Conservation (phyloP, 2,888 invertebrate species). For the Erynnis tages region DNA sequence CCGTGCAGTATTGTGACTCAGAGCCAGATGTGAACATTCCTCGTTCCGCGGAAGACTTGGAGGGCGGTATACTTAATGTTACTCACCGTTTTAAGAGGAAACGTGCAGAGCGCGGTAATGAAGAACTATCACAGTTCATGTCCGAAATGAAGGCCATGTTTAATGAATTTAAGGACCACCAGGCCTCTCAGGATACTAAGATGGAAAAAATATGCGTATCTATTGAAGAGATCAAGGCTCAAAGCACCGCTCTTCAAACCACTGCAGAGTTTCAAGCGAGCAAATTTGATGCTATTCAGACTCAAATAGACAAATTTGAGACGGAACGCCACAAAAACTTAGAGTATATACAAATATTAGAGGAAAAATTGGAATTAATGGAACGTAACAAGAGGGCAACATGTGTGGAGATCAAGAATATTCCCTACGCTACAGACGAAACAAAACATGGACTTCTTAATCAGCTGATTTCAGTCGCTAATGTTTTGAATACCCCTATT, state of each 20-base stretch:
- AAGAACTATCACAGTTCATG: conserved; percentile 13
- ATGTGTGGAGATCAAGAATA: conserved; percentile 14
- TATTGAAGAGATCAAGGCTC: conserved; percentile 13
- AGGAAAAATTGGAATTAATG: not conserved
- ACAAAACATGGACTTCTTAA: not conserved
- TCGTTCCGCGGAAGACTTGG: not conserved
- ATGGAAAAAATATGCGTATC: conserved; percentile 14
- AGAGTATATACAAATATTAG: not conserved
- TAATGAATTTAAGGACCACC: conserved; percentile 6
- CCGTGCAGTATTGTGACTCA: conserved; percentile 3
- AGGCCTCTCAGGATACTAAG: conserved; percentile 9
- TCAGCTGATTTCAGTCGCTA: not conserved
- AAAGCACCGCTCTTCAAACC: not conserved
- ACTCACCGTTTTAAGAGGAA: conserved; percentile 7
- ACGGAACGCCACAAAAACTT: not conserved
- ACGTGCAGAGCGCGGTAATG: conserved; percentile 10
- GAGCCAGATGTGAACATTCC: conserved; percentile 4
- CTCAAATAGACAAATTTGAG: conserved; percentile 7
- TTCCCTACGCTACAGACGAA: conserved; percentile 5
- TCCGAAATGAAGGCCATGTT: conserved; percentile 13
- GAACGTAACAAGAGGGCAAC: conserved; percentile 2
- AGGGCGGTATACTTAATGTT: not conserved
- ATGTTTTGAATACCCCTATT: not conserved
- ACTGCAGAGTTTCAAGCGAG: conserved; percentile 4
- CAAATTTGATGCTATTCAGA: conserved; percentile 7